Percentiles rank a stretch among this genome's conserved stretches.
Evolutionary conservation across 2,113 vertebrate genomes (phyloP).

Genomic region (Raja brachyura): DNA sequence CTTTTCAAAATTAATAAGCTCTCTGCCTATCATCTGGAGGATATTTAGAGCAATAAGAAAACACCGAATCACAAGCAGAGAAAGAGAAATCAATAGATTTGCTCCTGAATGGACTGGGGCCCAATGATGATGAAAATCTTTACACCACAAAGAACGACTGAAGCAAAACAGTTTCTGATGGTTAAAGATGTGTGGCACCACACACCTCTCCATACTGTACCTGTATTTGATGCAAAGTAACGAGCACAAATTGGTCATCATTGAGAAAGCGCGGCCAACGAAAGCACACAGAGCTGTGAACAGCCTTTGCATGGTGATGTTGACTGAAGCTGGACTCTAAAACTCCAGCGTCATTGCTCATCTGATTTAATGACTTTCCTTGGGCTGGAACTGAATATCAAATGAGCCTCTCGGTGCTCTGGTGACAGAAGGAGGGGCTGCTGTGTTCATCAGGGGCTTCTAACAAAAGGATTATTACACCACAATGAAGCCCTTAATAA

Average conservation of each 20-base stretch:
- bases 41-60: not conserved
- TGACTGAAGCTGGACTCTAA: conserved; percentile 59
- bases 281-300: conserved; percentile 53
- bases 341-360: conserved; percentile 60
- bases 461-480: conserved; percentile 51
- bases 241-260: conserved; percentile 78
- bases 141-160: conserved; percentile 22
- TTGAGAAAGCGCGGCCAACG: conserved; percentile 58
- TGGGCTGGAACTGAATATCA: conserved; percentile 72
- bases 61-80: conserved; percentile 40
- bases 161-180: not conserved
- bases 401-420: conserved; percentile 66
- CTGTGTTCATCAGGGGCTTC: conserved; percentile 35
- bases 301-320: conserved; percentile 60
- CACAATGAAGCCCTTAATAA: conserved; percentile 41
- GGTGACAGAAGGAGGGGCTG: conserved; percentile 62
- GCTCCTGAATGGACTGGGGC: conserved; percentile 13
- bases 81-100: conserved; percentile 41
- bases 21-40: not conserved
- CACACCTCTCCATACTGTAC: conserved; percentile 53
- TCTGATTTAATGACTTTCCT: conserved; percentile 69
- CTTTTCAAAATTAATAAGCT: not conserved
- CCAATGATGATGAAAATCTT: not conserved
- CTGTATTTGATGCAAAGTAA: conserved; percentile 81
- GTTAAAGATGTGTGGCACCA: not conserved